phyloP scores from a whole-genome alignment of 2,888 invertebrate species.

The Chrysolina haemoptera region DNA sequence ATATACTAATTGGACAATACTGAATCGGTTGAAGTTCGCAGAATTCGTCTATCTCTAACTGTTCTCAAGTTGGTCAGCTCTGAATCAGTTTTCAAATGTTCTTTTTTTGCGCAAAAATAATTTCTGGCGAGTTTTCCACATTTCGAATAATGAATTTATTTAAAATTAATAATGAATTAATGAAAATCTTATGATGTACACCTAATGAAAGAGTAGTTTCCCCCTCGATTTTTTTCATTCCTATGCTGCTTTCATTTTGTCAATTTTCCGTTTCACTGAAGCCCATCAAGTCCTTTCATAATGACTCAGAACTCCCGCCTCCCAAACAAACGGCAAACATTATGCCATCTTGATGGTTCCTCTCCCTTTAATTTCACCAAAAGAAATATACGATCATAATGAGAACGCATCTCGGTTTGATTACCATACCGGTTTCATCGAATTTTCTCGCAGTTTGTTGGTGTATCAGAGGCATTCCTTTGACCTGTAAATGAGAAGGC shows the following conservation, averaged over 20 bases:
- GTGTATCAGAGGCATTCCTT: background rate
- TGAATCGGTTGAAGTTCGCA: too few relatives aligned
- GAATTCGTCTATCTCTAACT: too few relatives aligned
- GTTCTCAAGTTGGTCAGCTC: too few relatives aligned
- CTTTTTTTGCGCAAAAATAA: too few relatives aligned
- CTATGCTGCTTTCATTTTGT: background rate
- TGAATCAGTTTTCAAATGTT: too few relatives aligned
- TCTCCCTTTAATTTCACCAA: conserved; percentile 7
- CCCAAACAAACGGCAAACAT: conserved; percentile 1
- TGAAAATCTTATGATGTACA: too few relatives aligned
- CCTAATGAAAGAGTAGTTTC: too few relatives aligned
- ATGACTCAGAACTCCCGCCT: background rate
- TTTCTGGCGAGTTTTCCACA: too few relatives aligned
- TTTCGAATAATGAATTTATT: too few relatives aligned
- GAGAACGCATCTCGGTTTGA: conserved; percentile 3
- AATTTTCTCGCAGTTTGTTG: conserved; percentile 5
- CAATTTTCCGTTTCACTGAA: conserved; percentile 9
- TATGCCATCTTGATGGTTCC: background rate
- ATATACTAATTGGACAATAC: too few relatives aligned
- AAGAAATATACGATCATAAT: conserved; percentile 14
- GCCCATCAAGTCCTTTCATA: conserved; percentile 5
- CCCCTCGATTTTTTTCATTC: background rate
- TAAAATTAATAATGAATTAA: too few relatives aligned
- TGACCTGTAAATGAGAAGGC: conserved; percentile 19
- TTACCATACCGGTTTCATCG: conserved; percentile 14